phyloP scores from a whole-genome alignment of 2,113 vertebrate genomes.

The Odobenus rosmarus region DNA sequence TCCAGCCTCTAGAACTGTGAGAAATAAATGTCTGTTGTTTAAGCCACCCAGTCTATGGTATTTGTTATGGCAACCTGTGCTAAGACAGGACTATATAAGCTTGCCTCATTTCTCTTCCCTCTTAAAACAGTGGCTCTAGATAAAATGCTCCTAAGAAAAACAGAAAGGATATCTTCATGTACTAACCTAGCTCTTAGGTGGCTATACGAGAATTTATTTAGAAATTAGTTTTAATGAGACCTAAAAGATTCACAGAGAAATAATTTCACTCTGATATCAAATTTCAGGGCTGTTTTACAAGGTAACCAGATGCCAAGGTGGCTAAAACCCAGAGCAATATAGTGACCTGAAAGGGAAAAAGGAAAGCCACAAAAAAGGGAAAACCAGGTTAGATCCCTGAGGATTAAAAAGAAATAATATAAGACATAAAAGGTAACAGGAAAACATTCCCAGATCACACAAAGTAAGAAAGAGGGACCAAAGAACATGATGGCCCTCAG shows the following conservation, averaged over 20 bases:
- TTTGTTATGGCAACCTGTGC: not conserved
- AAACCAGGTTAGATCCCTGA: slow-evolving; percentile 57
- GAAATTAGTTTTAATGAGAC: slow-evolving; percentile 50
- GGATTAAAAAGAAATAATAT: slow-evolving; percentile 42
- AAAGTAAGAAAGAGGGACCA: slow-evolving; percentile 15
- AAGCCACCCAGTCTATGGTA: not conserved
- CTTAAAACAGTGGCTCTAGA: not conserved
- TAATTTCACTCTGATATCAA: slow-evolving; percentile 58
- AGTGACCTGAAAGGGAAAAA: slow-evolving; percentile 45
- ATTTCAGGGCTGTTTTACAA: slow-evolving; percentile 48
- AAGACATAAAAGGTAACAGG: slow-evolving; percentile 43
- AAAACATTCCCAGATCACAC: not conserved
- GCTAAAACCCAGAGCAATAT: slow-evolving; percentile 61
- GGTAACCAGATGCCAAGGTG: slow-evolving; percentile 51
- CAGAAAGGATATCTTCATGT: slow-evolving; percentile 5
- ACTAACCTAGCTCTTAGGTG: not conserved
- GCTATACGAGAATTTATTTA: not conserved
- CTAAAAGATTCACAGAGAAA: slow-evolving; percentile 47
- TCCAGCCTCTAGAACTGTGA: not conserved
- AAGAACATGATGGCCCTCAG: not conserved
- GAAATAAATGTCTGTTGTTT: not conserved
- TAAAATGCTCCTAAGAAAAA: slow-evolving; percentile 24
- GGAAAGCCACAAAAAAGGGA: slow-evolving; percentile 53
- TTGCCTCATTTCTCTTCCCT: not conserved
- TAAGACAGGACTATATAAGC: not conserved